Evolutionary conservation across 1,140 invertebrate genomes (phyloP).

Genomic region (Drosophila nannoptera): DNA sequence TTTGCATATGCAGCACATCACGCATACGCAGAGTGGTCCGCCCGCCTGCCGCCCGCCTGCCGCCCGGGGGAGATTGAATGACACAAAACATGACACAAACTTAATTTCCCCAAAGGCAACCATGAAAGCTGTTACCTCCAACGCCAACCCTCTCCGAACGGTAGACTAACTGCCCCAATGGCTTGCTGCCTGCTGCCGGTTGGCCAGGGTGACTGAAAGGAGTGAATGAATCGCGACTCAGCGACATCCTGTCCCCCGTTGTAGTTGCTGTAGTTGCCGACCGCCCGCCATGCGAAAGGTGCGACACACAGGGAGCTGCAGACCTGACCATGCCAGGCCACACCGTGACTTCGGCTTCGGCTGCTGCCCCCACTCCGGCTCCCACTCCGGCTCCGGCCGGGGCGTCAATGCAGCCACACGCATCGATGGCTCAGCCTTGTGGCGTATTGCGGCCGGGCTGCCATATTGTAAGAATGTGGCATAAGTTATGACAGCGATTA

Average conservation of each 20-base stretch:
- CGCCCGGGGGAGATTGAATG: conserved; percentile 39
- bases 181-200: too few relatives aligned
- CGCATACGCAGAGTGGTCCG: conserved; percentile 56
- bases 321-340: neutral
- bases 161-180: neutral
- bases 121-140: conserved; percentile 43
- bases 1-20: conserved; percentile 55
- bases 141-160: neutral
- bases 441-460: conserved; percentile 23
- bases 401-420: conserved; percentile 1
- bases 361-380: conserved; percentile 11
- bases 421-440: conserved; percentile 19
- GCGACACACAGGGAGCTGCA: conserved; percentile 2
- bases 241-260: neutral
- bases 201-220: neutral
- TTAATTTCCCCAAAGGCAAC: conserved; percentile 71
- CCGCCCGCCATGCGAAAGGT: neutral
- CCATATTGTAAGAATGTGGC: conserved; percentile 43
- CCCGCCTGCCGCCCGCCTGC: conserved; percentile 13
- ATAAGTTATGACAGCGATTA: conserved; percentile 74
- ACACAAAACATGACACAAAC: conserved; percentile 73
- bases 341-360: too few relatives aligned
- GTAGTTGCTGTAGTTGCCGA: conserved; percentile 9
- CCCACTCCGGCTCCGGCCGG: too few relatives aligned
- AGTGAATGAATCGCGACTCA: conserved; percentile 28